Conservation (phyloP, 2,113 vertebrate species). For the Ciconia maguari region DNA sequence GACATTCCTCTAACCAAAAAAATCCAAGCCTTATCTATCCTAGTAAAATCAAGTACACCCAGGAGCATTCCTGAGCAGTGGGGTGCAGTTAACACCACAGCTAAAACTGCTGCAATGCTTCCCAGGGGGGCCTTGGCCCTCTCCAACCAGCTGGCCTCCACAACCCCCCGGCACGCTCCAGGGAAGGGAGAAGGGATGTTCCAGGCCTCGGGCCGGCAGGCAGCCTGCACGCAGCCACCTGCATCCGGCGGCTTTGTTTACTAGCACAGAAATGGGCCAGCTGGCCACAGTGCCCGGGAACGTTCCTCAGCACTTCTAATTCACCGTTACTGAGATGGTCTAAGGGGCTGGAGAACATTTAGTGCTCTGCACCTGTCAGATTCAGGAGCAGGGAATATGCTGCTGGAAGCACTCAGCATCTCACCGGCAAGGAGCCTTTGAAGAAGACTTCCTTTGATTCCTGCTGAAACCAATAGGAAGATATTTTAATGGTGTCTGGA, state of each 20-base stretch:
- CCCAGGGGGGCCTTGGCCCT: neutral
- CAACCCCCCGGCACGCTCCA: rapidly evolving
- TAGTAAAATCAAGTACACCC: neutral
- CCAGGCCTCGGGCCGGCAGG: neutral
- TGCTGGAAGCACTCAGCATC: neutral
- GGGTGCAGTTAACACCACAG: neutral
- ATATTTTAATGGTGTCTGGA: neutral
- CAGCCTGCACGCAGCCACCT: neutral
- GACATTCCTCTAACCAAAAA: neutral
- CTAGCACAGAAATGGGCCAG: neutral
- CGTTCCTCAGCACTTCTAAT: neutral
- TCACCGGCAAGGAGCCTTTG: neutral
- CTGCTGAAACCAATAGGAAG: neutral
- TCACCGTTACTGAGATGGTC: rapidly evolving
- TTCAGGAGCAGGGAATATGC: neutral
- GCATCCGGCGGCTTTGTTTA: neutral
- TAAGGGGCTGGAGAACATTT: neutral
- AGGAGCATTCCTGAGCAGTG: neutral
- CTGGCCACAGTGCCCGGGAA: neutral
- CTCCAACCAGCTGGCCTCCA: neutral
- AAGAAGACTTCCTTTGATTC: neutral
- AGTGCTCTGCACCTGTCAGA: neutral
- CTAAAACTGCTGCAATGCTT: neutral
- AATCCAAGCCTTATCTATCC: neutral
- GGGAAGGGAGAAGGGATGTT: neutral